Conservation (phyloP, 2,113 vertebrate genomes). For the Steatornis caripensis region DNA sequence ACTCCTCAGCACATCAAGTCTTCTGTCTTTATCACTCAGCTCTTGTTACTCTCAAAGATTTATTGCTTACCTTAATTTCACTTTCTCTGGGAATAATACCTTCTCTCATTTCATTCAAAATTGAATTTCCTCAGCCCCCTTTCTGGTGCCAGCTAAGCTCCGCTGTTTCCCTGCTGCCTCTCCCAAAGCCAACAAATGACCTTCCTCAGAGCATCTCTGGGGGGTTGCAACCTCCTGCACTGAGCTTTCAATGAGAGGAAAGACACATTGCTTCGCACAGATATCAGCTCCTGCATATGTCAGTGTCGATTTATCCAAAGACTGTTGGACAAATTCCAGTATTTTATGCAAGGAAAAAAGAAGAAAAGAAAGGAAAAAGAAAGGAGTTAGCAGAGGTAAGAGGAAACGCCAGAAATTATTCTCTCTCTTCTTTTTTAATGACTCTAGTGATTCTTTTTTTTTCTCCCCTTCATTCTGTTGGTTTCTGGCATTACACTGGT, state of each 20-base stretch:
- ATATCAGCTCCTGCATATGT: neutral
- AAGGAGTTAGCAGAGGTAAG: neutral
- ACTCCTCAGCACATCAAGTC: neutral
- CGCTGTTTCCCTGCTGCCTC: neutral
- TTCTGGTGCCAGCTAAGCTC: neutral
- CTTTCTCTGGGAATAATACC: neutral
- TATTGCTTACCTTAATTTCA: neutral
- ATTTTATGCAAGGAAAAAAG: neutral
- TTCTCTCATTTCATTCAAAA: neutral
- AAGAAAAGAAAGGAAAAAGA: too few relatives aligned
- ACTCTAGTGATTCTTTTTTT: rapidly evolving
- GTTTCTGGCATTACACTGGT: neutral
- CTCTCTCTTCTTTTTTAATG: neutral
- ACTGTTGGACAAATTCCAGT: neutral
- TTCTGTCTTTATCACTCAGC: neutral
- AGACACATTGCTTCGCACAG: neutral
- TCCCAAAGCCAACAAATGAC: neutral
- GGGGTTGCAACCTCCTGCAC: neutral
- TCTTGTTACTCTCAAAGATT: neutral
- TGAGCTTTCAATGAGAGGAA: neutral
- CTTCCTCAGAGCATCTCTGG: neutral
- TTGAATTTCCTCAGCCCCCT: neutral
- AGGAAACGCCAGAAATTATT: neutral
- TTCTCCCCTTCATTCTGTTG: neutral
- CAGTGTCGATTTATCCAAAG: neutral